A percentile compares a stretch with the other conserved stretches of the same genome.
phyloP scores from a whole-genome alignment of 2,888 invertebrate genomes.

The Archips crataeganus region DNA sequence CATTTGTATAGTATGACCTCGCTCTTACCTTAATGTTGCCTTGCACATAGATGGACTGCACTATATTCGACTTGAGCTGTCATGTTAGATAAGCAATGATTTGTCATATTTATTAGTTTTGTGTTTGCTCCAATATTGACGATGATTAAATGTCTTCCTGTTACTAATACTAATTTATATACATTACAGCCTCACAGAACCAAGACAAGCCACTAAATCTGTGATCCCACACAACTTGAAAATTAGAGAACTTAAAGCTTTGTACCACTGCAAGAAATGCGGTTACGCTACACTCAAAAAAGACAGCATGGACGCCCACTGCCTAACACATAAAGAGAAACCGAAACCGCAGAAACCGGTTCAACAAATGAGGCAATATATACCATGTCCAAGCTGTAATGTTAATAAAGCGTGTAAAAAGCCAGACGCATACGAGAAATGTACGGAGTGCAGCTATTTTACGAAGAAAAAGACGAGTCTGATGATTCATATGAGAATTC shows the following conservation, averaged over 20 bases:
- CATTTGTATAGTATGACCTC: no score
- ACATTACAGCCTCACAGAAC: conserved; percentile 21
- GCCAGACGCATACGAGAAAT: conserved; percentile 17
- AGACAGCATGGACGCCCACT: conserved; percentile 26
- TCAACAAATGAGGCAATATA: background rate
- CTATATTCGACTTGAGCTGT: no score
- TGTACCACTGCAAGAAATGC: conserved; percentile 36
- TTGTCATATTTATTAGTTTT: no score
- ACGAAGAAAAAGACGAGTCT: conserved; percentile 39
- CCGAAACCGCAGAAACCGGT: background rate
- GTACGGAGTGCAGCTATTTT: conserved; percentile 45
- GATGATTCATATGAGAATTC: conserved; percentile 45
- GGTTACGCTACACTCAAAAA: conserved; percentile 31
- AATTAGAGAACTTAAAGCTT: conserved; percentile 21
- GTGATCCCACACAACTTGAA: conserved; percentile 30
- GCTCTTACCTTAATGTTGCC: no score
- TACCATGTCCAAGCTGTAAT: conserved; percentile 26
- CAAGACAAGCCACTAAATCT: conserved; percentile 1
- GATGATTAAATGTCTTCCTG: no score
- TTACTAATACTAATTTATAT: background rate
- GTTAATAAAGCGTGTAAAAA: no score
- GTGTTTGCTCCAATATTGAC: no score
- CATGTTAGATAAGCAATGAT: no score
- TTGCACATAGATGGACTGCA: no score
- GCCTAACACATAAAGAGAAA: conserved; percentile 20